Evolutionary conservation across 2,888 invertebrate genomes (phyloP).

Genomic region (Acrobasis suavella): DNA sequence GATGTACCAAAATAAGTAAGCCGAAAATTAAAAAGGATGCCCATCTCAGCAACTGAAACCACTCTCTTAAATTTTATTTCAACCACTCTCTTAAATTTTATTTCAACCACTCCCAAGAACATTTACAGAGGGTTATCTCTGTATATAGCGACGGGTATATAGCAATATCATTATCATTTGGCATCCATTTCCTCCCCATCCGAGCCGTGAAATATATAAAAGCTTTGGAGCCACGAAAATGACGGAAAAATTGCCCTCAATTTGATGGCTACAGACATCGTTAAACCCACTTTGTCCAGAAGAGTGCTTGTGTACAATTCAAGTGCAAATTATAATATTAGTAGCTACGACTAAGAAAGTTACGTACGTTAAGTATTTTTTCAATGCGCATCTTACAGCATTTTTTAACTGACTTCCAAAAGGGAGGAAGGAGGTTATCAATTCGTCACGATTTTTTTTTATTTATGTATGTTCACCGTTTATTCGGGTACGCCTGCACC

Average conservation of each 20-base stretch:
- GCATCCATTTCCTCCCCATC: slow-evolving; percentile 41
- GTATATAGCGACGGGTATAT: slow-evolving; percentile 9
- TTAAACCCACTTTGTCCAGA: slow-evolving; percentile 50
- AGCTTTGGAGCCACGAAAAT: slow-evolving; percentile 51
- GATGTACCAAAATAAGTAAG: neutral
- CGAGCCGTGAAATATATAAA: slow-evolving; percentile 52
- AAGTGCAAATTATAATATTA: neutral
- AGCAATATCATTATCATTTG: slow-evolving; percentile 39
- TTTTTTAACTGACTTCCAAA: no score
- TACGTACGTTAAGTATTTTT: no score
- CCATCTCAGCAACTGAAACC: neutral
- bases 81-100: neutral
- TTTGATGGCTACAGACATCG: slow-evolving; percentile 37
- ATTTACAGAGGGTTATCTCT: slow-evolving; percentile 7
- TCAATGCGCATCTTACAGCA: no score
- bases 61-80: slow-evolving; percentile 10
- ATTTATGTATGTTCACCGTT: no score
- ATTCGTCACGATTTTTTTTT: no score
- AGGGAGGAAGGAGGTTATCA: no score
- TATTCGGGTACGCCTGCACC: no score
- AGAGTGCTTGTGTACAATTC: slow-evolving; percentile 22
- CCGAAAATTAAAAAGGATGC: neutral
- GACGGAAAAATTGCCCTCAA: slow-evolving; percentile 42
- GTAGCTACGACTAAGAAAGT: no score
- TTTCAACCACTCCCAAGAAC: slow-evolving; percentile 3